These are phyloP conservation scores for Macrostomum lignano DNA, from an alignment of 1,140 invertebrate species.

Conservation along the genomic window DNA sequence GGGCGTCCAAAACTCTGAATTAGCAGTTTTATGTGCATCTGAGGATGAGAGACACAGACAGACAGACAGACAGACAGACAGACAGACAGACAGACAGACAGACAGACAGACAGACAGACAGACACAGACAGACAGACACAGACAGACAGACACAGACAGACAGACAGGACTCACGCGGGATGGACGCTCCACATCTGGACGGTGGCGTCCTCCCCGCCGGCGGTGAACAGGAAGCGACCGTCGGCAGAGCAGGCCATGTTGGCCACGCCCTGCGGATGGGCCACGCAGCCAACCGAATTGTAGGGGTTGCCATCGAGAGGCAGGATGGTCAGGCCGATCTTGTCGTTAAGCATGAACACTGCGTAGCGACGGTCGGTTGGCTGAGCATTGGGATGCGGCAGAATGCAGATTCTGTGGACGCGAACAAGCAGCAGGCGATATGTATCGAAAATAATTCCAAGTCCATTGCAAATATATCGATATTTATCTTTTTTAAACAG, in stretches of 20 bases:
- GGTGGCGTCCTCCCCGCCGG: constrained; percentile 31
- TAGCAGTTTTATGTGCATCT: not conserved
- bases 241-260: constrained; percentile 20
- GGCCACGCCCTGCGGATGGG: constrained; percentile 33
- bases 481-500: not conserved
- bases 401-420: no score
- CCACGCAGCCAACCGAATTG: constrained; percentile 36
- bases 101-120: no score
- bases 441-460: no score
- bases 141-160: constrained; percentile 1
- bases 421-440: no score
- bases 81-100: no score
- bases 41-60: not conserved
- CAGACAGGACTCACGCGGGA: constrained; percentile 24
- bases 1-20: constrained; percentile 23
- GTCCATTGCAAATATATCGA: no score
- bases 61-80: constrained; percentile 6
- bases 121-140: no score
- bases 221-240: constrained; percentile 33
- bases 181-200: constrained; percentile 36
- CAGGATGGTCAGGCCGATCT: constrained; percentile 38
- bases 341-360: constrained; percentile 35
- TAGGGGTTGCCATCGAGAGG: constrained; percentile 43
- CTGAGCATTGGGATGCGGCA: no score
- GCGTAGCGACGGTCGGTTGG: constrained; percentile 30